phyloP scores from a whole-genome alignment of 2,113 vertebrate genomes.

The Bombycilla garrulus region DNA sequence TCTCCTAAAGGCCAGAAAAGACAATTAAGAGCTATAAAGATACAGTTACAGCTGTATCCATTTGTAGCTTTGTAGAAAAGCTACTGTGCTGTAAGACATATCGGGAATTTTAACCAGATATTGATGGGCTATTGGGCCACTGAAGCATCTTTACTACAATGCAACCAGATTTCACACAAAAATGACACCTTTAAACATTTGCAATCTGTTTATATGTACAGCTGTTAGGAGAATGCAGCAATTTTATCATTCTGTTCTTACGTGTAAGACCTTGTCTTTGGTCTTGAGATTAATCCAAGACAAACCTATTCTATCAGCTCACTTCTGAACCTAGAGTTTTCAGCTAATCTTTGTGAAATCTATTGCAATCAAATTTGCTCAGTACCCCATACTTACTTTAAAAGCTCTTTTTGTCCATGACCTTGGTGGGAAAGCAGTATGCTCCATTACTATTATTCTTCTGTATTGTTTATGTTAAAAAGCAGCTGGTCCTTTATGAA shows the following conservation, averaged over 20 bases:
- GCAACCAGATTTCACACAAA: neutral
- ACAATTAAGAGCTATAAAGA: neutral
- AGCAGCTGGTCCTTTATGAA: slow-evolving; percentile 37
- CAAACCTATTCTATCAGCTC: neutral
- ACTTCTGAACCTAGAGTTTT: neutral
- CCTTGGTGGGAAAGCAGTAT: slow-evolving; percentile 5
- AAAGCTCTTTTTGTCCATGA: slow-evolving; percentile 36
- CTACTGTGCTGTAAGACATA: neutral
- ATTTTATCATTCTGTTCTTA: neutral
- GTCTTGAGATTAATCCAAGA: neutral
- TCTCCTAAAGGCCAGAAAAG: neutral
- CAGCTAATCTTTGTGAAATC: neutral
- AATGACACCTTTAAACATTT: neutral
- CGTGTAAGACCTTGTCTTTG: neutral
- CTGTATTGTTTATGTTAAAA: slow-evolving; percentile 6
- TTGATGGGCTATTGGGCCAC: neutral
- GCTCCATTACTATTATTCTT: neutral
- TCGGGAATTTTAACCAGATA: neutral
- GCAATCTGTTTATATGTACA: neutral
- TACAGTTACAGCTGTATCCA: neutral
- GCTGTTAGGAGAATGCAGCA: neutral
- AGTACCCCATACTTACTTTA: neutral
- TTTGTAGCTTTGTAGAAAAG: neutral
- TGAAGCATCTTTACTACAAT: neutral
- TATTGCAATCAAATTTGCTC: neutral